Conservation (phyloP, 2,888 invertebrate species). For the Chaetogeoica ovagalla region DNA sequence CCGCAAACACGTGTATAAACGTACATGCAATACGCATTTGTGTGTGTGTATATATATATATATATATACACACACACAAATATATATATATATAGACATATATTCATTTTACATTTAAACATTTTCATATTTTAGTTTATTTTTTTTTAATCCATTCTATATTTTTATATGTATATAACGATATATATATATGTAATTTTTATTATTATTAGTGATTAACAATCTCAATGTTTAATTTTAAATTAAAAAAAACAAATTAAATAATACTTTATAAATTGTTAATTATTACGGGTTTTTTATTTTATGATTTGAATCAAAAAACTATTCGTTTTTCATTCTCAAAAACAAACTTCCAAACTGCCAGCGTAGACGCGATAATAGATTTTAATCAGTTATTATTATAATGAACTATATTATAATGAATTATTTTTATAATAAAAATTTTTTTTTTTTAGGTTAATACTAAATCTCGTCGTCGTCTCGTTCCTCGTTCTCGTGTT, state of each 20-base stretch:
- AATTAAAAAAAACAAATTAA: neutral
- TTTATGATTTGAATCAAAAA: constrained; percentile 3
- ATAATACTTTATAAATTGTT: neutral
- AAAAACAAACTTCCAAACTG: no score
- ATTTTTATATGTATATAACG: constrained; percentile 15
- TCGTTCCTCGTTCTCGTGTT: no score
- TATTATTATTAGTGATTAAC: constrained; percentile 16
- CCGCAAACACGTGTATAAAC: neutral
- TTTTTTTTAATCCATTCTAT: neutral
- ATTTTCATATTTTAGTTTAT: constrained; percentile 12
- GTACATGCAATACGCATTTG: neutral
- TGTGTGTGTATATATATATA: neutral
- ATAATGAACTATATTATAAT: no score
- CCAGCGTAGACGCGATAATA: no score
- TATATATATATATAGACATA: neutral
- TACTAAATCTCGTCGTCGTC: no score
- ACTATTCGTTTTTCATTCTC: neutral
- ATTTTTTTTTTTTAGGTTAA: no score
- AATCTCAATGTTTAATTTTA: constrained; percentile 12
- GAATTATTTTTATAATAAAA: no score
- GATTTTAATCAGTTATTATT: no score
- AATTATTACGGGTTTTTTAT: neutral
- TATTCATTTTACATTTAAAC: constrained; percentile 3
- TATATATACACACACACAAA: neutral
- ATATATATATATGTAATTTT: neutral